A percentile compares a stretch with the other conserved stretches of the same genome.
Conservation (phyloP, 64 coral and sea anemone genomes). For the Dendrophyllia cribrosa region DNA sequence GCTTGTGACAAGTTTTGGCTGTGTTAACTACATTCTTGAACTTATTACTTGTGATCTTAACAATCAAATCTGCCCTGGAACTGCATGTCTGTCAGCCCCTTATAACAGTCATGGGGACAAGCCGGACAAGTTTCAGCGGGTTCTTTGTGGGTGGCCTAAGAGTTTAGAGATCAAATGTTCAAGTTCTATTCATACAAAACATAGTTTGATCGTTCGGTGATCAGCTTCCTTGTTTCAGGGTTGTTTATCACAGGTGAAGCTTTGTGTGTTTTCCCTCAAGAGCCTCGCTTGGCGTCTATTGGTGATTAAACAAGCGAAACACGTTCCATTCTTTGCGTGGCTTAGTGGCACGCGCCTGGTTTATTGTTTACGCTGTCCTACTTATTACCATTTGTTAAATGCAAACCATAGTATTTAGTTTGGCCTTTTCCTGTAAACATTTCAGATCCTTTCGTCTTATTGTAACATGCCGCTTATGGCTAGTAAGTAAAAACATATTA, state of each 20-base stretch:
- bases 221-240: slow-evolving; percentile 8
- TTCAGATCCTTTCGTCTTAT: slow-evolving; percentile 41
- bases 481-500: slow-evolving; percentile 28
- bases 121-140: neutral
- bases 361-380: neutral
- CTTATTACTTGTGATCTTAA: neutral
- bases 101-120: no score
- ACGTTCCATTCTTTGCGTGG: neutral
- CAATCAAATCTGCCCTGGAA: neutral
- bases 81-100: no score
- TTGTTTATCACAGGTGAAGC: slow-evolving; percentile 31
- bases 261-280: slow-evolving; percentile 12
- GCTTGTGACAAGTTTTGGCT: neutral
- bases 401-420: slow-evolving; percentile 55
- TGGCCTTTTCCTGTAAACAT: slow-evolving; percentile 58
- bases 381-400: slow-evolving; percentile 47
- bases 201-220: neutral
- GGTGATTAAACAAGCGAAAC: neutral
- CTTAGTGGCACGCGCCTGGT: slow-evolving; percentile 37
- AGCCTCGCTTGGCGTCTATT: slow-evolving; percentile 33
- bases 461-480: slow-evolving; percentile 37
- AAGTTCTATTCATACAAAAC: neutral
- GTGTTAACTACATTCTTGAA: neutral
- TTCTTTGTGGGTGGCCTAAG: slow-evolving; percentile 25
- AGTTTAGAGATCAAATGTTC: slow-evolving; percentile 11